Evolutionary conservation across 2,888 invertebrate genomes (phyloP).

Genomic region (Dorcus hopei): DNA sequence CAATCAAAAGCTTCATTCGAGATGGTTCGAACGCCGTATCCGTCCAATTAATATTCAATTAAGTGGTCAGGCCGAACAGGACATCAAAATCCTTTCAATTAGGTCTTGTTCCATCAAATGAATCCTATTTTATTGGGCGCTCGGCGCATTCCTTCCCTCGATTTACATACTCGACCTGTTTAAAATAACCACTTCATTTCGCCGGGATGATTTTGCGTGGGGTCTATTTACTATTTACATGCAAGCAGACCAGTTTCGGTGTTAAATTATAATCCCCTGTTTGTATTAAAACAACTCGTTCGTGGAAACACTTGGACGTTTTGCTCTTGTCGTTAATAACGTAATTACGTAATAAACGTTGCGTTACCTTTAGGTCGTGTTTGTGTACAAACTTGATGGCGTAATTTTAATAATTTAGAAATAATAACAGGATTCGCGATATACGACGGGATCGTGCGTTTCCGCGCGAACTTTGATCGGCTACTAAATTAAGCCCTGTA

Average conservation of each 20-base stretch:
- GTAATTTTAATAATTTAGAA: no score
- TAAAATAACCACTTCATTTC: slow-evolving; percentile 23
- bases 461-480: no score
- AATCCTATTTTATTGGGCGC: slow-evolving; percentile 28
- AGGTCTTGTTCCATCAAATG: slow-evolving; percentile 29
- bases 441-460: no score
- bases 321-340: no score
- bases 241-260: slow-evolving; percentile 17
- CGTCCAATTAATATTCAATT: slow-evolving; percentile 33
- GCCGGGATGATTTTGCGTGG: slow-evolving; percentile 18
- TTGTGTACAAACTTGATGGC: no score
- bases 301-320: slow-evolving; percentile 4
- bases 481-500: neutral
- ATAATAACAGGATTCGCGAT: no score
- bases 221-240: slow-evolving; percentile 16
- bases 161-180: slow-evolving; percentile 36
- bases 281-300: slow-evolving; percentile 10
- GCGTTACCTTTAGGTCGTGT: no score
- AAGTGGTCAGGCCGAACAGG: slow-evolving; percentile 24
- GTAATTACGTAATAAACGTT: no score
- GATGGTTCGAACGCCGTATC: slow-evolving; percentile 11
- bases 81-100: slow-evolving; percentile 37
- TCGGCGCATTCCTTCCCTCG: slow-evolving; percentile 27
- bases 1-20: neutral
- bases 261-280: slow-evolving; percentile 18